Evolutionary conservation across 1,140 invertebrate genomes (phyloP).

Genomic region (Melitaea cinxia): DNA sequence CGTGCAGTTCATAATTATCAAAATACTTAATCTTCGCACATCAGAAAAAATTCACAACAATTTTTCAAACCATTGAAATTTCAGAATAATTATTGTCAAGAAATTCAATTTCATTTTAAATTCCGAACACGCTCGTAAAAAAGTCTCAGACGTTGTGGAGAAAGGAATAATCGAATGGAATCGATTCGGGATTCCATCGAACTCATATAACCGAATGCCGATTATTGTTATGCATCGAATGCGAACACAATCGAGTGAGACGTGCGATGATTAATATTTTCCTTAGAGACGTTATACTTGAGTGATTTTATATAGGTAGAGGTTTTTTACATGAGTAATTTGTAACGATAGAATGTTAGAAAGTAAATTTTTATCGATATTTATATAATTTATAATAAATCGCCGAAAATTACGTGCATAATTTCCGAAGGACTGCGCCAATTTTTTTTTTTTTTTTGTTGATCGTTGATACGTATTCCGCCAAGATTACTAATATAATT

Average conservation of each 20-base stretch:
- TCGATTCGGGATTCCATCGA: slow-evolving; percentile 40
- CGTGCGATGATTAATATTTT: slow-evolving; percentile 34
- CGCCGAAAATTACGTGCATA: too few species aligned
- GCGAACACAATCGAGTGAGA: slow-evolving; percentile 44
- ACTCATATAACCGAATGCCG: slow-evolving; percentile 68
- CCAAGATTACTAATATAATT: too few species aligned
- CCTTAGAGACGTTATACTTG: neutral
- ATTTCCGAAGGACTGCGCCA: too few species aligned
- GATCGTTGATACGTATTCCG: too few species aligned
- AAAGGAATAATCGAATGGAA: slow-evolving; percentile 43
- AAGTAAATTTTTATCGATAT: too few species aligned
- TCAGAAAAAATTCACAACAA: too few species aligned
- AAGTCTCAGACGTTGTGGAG: slow-evolving; percentile 45
- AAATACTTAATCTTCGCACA: too few species aligned
- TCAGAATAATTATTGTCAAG: neutral
- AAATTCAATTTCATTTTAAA: slow-evolving; percentile 33
- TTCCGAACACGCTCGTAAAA: slow-evolving; percentile 57
- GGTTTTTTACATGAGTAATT: too few species aligned
- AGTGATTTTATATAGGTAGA: neutral
- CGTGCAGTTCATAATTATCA: too few species aligned
- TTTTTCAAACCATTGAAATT: neutral
- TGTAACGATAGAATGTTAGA: too few species aligned
- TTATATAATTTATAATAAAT: too few species aligned
- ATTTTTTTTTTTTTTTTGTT: too few species aligned
- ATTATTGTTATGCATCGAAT: slow-evolving; percentile 67